Evolutionary conservation across 2,797 vertebrate species (phyloP).

Genomic region (Vultur gryphus): DNA sequence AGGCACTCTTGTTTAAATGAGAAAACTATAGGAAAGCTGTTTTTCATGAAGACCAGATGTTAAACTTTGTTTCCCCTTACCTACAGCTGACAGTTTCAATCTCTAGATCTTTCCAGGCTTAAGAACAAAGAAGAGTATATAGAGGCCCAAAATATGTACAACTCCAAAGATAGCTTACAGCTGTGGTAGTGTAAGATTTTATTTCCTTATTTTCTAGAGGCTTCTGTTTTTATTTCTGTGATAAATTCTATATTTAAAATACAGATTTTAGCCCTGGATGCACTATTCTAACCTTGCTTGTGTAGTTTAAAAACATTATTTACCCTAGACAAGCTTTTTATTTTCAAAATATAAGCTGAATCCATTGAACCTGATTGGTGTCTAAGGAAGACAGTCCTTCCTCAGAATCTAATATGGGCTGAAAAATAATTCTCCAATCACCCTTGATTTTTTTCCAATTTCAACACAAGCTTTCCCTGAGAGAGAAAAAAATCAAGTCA

Average conservation of each 20-base stretch:
- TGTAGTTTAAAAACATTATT: background rate
- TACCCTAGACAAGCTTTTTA: background rate
- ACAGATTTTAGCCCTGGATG: background rate
- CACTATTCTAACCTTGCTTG: background rate
- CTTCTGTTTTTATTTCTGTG: background rate
- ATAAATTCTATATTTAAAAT: background rate
- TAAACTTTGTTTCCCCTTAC: background rate
- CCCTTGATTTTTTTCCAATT: background rate
- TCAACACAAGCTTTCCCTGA: background rate
- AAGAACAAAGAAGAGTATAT: background rate
- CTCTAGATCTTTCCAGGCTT: background rate
- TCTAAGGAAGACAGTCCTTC: background rate
- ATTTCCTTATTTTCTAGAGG: background rate
- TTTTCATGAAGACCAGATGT: background rate
- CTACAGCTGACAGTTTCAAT: background rate
- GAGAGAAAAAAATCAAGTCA: background rate
- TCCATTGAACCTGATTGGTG: background rate
- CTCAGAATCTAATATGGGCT: background rate
- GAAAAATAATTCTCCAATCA: background rate
- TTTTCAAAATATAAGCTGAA: background rate
- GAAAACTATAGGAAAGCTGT: background rate
- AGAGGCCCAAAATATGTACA: background rate
- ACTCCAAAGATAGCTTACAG: background rate
- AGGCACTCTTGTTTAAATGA: background rate
- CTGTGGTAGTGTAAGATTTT: background rate